A percentile compares a stretch with the other conserved stretches of the same genome.
phyloP scores from a whole-genome alignment of 2,113 vertebrate species.

The Antennarius striatus region DNA sequence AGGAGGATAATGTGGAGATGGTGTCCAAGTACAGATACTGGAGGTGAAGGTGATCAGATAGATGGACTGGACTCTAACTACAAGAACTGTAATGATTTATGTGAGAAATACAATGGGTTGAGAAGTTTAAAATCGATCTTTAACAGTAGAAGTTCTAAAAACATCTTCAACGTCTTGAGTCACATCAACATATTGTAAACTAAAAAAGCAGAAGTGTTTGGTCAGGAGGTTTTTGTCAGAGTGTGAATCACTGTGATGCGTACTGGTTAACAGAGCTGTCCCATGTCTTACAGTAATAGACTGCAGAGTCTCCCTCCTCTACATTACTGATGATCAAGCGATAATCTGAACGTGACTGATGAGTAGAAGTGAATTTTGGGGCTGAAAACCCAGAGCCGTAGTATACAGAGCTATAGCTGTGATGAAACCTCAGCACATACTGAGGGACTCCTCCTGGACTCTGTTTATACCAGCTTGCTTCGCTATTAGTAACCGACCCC shows the following conservation, averaged over 20 bases:
- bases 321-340: conserved; percentile 60
- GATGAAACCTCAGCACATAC: neutral
- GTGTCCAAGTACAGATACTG: too few relatives aligned
- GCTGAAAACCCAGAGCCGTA: conserved; percentile 65
- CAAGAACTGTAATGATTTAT: too few relatives aligned
- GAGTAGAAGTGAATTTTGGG: conserved; percentile 53
- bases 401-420: accelerated
- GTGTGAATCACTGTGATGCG: conserved; percentile 63
- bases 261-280: accelerated
- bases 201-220: conserved; percentile 21
- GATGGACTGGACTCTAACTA: too few relatives aligned
- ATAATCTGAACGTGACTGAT: conserved; percentile 46
- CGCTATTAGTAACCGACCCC: neutral
- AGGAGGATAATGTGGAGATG: too few relatives aligned
- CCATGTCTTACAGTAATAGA: conserved; percentile 59
- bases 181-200: too few relatives aligned
- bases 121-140: too few relatives aligned
- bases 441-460: conserved; percentile 51
- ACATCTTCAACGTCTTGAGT: too few relatives aligned
- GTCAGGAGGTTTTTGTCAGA: conserved; percentile 62
- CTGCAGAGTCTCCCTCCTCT: conserved; percentile 61
- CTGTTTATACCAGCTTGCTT: conserved; percentile 58
- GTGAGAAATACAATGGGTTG: too few relatives aligned
- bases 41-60: too few relatives aligned
- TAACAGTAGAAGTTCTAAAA: too few relatives aligned